Base-by-base conservation (phyloP, 2,113 vertebrate genomes). In the Leucopsar rothschildi region DNA sequence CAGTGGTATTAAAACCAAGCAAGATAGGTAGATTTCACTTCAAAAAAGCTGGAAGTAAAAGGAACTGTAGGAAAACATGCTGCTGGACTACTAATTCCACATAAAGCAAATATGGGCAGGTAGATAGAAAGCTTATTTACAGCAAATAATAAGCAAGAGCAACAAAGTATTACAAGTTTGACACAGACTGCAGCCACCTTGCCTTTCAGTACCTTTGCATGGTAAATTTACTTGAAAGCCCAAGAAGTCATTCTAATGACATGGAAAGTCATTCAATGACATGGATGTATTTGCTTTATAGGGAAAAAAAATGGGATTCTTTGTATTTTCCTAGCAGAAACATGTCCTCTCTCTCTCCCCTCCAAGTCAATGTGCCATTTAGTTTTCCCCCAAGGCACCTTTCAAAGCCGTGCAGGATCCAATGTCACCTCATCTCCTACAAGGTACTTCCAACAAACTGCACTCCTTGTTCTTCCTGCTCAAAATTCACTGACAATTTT, bases 281-380 rank as follows among this genome's bases (percentile, higher is more conserved):
- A 19, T n/a, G 22, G 31, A 69, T 77, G 9, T 72, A n/a, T 64
- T 75, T 70, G 11, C 50, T 83, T 49, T 73, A 50, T 5, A 53
- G 52, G 35, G 7, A 2, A 2, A 64, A 70, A 82, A 39, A 73
- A 40, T 1, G 4, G 2, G 17, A 47, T 73, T 56, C 4, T 61
- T 91, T 52, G 13, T 35, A 29, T 70, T 79, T 90, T 89, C 50
- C 18, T 39, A 50, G 52, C 6, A 65, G 27, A 75, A 55, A 11
- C 1, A 9, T 1, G 3, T 25, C 10, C 19, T 16, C 31, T 55
- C 2, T 55, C 27, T 69, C 15, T 6, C 17, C 4, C 11, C 40
- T 42, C 3, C 29, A n/a, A 11, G 31, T 44, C 85, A 61, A 10
- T 22, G 18, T 16, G 21, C 12, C 21, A 28, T 11, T 13, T 35